Conservation (phyloP, 53 echinoderm and acorn worm genomes). For the Apostichopus leukothele region DNA sequence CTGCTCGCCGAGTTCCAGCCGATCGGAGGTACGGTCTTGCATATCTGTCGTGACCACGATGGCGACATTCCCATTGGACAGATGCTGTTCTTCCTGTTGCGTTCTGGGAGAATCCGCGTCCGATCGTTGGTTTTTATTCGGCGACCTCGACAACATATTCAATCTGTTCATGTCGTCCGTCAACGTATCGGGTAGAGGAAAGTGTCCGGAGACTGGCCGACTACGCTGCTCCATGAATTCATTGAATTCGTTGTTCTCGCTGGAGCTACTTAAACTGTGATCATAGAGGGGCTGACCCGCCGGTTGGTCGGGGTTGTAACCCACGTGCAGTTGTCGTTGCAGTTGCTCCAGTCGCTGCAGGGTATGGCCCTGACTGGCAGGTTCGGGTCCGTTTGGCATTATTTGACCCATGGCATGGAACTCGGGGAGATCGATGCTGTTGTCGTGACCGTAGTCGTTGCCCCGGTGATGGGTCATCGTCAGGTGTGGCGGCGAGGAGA, state of each 20-base stretch:
- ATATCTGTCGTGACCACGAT: slow-evolving; percentile 56
- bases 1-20: slow-evolving; percentile 57
- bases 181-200: slow-evolving; percentile 50
- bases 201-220: slow-evolving; percentile 48
- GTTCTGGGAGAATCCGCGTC: slow-evolving; percentile 54
- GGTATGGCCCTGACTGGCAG: slow-evolving; percentile 46
- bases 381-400: slow-evolving; percentile 61
- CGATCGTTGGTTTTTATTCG: slow-evolving; percentile 52
- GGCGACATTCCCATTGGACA: slow-evolving; percentile 68
- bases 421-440: slow-evolving; percentile 78
- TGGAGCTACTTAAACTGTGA: slow-evolving; percentile 79
- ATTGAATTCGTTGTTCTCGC: slow-evolving; percentile 90
- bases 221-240: slow-evolving; percentile 44
- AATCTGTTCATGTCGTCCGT: slow-evolving; percentile 85
- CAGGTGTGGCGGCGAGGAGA: slow-evolving; percentile 66
- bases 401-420: slow-evolving; percentile 70
- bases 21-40: slow-evolving; percentile 87
- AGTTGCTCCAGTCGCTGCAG: slow-evolving; percentile 23
- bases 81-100: slow-evolving; percentile 44
- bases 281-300: slow-evolving; percentile 55
- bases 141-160: slow-evolving; percentile 71
- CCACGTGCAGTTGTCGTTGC: not conserved
- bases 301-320: slow-evolving; percentile 56
- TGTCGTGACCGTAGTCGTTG: slow-evolving; percentile 32
- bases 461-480: slow-evolving; percentile 42